Evolutionary conservation across 2,113 vertebrate species (phyloP), one percentile per base, ranked within the genome.

Genomic region (Colossoma macropomum): DNA sequence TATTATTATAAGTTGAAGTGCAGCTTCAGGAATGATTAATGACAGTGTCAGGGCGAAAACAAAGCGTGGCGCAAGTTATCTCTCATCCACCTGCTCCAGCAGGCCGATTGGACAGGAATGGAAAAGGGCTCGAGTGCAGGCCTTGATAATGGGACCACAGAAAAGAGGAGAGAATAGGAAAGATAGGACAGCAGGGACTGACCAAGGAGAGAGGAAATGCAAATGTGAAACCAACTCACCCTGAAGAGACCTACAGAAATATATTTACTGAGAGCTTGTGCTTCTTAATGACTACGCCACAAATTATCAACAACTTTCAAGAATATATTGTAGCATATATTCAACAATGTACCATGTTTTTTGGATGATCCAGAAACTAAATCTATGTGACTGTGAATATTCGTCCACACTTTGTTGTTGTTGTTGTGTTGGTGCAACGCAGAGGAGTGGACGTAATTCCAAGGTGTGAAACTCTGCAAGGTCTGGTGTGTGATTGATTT

Each of bases 21-120:
- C 96, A 95, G 96, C 97, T 97, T 95, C 96, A 95, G 95, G 96
- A 95, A 99, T 99, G 98, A 99, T 99, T 98, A 99, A 99, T 99
- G 97, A 97, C 96, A 95, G 95, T 96, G 96, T 97, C 95, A 93
- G 95, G 94, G 93, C 92, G 95, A 97, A 99, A 99, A 99, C 97
- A 99, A 98, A 98, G 97, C 97, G 94, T 95, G 93, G 94, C 93
- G 94, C 96, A 96, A 97, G 96, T 98, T 99, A 99, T 99, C 97
- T 97, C 96, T 96, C 96, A 96, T 98, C 96, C 98, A 98, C 97
- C 97, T 98, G 97, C 97, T 97, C 95, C 95, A 92, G 95, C 93
- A 94, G 95, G 94, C 95, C 94, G 95, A 95, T 94, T 95, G 95
- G 95, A 94, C 94, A 95, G 95, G 96, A 96, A 97, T 95, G 94